phyloP scores from a whole-genome alignment of 1,140 invertebrate species.

The Drosophila grimshawi region DNA sequence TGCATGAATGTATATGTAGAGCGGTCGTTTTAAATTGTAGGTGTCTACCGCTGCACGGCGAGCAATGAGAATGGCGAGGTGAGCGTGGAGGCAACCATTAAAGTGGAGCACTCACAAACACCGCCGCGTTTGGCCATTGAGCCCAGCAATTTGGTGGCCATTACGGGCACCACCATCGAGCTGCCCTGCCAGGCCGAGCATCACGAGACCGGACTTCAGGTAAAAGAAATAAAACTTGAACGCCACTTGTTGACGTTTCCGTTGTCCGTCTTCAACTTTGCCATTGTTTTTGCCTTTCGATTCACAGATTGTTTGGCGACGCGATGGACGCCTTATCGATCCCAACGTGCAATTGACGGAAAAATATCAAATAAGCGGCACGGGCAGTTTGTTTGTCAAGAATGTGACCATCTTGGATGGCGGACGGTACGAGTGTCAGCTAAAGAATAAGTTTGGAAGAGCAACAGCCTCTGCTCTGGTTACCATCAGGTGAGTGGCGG shows the following conservation, averaged over 20 bases:
- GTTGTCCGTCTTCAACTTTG: slow-evolving; percentile 17
- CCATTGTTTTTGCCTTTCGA: not conserved
- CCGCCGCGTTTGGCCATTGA: slow-evolving; percentile 88
- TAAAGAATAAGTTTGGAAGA: slow-evolving; percentile 92
- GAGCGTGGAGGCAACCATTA: slow-evolving; percentile 88
- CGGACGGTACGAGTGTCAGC: slow-evolving; percentile 95
- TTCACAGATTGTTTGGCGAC: slow-evolving; percentile 89
- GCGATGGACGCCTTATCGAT: slow-evolving; percentile 88
- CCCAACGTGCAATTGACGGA: slow-evolving; percentile 78
- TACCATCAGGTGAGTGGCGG: slow-evolving; percentile 86
- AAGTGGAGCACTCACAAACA: slow-evolving; percentile 85
- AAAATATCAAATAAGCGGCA: slow-evolving; percentile 86
- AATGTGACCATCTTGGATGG: slow-evolving; percentile 90
- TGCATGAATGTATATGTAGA: not conserved
- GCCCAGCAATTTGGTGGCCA: slow-evolving; percentile 90
- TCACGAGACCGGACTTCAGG: slow-evolving; percentile 90
- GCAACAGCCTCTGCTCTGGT: slow-evolving; percentile 89
- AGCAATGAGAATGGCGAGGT: slow-evolving; percentile 89
- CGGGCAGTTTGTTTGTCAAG: slow-evolving; percentile 92
- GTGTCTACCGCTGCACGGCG: slow-evolving; percentile 91
- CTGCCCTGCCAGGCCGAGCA: slow-evolving; percentile 92
- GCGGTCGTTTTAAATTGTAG: slow-evolving; percentile 27
- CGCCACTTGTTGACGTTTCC: slow-evolving; percentile 65
- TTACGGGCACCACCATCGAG: slow-evolving; percentile 90
- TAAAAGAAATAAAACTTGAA: slow-evolving; percentile 73